Evolutionary conservation across 2,113 vertebrate species (phyloP).

Genomic region (Bothrops jararaca): DNA sequence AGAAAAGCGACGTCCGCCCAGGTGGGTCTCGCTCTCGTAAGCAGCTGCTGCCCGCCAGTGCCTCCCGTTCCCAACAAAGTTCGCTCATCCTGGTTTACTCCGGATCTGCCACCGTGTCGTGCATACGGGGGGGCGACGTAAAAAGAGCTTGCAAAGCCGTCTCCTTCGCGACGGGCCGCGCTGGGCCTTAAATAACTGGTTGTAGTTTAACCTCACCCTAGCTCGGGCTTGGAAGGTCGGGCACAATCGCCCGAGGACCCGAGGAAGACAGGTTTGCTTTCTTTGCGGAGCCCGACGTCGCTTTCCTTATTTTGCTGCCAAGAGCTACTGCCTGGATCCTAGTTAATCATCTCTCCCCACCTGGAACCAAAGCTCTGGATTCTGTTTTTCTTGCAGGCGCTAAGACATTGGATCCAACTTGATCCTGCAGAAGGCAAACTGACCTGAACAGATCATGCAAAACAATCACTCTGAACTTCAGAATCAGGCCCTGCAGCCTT

Average conservation of each 20-base stretch:
- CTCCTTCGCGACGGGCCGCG: neutral
- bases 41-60: neutral
- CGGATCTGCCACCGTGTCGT: neutral
- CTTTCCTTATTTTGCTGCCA: neutral
- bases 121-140: neutral
- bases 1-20: neutral
- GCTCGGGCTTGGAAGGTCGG: neutral
- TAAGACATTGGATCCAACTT: neutral
- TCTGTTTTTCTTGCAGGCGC: neutral
- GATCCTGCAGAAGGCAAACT: neutral
- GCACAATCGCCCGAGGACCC: neutral
- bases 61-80: neutral
- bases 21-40: neutral
- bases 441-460: constrained; percentile 12
- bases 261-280: neutral
- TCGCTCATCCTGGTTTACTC: neutral
- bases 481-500: neutral
- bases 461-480: neutral
- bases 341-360: neutral
- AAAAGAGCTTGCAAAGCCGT: neutral
- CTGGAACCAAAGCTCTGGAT: neutral
- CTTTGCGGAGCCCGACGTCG: neutral
- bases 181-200: neutral
- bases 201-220: neutral
- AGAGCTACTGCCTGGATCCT: neutral